These are phyloP conservation scores for Tachina fera DNA, from an alignment of 2,888 invertebrate genomes.

Conservation along the genomic window DNA sequence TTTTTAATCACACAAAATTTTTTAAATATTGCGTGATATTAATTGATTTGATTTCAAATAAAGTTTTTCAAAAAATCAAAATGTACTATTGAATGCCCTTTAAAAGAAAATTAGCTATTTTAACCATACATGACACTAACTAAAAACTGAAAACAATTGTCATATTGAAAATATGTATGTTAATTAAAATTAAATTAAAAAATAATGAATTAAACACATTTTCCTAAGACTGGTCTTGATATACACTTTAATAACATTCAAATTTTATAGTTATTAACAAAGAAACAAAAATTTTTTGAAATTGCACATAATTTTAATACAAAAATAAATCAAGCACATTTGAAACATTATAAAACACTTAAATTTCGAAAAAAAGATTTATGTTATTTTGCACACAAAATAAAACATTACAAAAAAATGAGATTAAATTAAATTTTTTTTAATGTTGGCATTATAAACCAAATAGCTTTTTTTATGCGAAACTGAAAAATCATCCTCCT, in stretches of 20 bases:
- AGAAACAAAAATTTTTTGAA: slow-evolving; percentile 34
- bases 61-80: too few species aligned
- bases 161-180: slow-evolving; percentile 44
- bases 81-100: slow-evolving; percentile 5
- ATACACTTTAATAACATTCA: slow-evolving; percentile 61
- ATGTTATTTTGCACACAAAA: slow-evolving; percentile 38
- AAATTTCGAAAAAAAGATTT: slow-evolving; percentile 13
- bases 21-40: too few species aligned
- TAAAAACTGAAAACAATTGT: slow-evolving; percentile 32
- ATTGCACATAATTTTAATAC: slow-evolving; percentile 46
- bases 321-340: slow-evolving; percentile 17
- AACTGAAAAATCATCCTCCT: slow-evolving; percentile 66
- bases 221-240: slow-evolving; percentile 70
- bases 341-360: slow-evolving; percentile 6
- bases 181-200: slow-evolving; percentile 18
- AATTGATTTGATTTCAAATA: not conserved
- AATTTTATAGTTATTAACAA: slow-evolving; percentile 58
- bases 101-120: slow-evolving; percentile 40
- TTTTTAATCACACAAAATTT: too few species aligned
- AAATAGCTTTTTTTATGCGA: slow-evolving; percentile 63
- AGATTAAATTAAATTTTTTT: slow-evolving; percentile 35
- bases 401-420: slow-evolving; percentile 18
- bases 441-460: slow-evolving; percentile 41
- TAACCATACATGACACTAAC: slow-evolving; percentile 25
- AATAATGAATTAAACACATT: slow-evolving; percentile 22